Evolutionary conservation across 1,140 invertebrate genomes (phyloP).

Genomic region (Zaprionus tsacasi): DNA sequence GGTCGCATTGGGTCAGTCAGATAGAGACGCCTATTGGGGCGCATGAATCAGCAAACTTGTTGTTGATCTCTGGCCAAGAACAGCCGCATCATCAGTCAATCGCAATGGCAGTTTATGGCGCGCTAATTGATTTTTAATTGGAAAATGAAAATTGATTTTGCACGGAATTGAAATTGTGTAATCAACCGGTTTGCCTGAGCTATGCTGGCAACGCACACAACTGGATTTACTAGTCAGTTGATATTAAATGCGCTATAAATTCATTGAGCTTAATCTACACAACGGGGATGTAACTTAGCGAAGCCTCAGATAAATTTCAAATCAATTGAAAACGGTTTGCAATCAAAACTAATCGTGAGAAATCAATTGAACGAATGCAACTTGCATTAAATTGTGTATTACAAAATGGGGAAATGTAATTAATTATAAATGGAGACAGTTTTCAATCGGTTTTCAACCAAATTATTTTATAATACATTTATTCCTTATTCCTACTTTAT

Average conservation of each 20-base stretch:
- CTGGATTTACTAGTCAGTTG: slow-evolving; percentile 32
- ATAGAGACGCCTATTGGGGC: slow-evolving; percentile 25
- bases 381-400: background rate
- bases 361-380: slow-evolving; percentile 7
- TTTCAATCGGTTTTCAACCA: background rate
- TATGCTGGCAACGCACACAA: background rate
- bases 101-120: slow-evolving; percentile 59
- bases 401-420: background rate
- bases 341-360: slow-evolving; percentile 26
- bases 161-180: slow-evolving; percentile 73
- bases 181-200: slow-evolving; percentile 57
- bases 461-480: background rate
- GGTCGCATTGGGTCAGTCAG: background rate
- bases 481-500: background rate
- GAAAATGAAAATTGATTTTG: slow-evolving; percentile 67
- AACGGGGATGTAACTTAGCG: slow-evolving; percentile 29
- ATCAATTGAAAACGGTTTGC: slow-evolving; percentile 22
- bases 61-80: slow-evolving; percentile 20
- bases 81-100: slow-evolving; percentile 59
- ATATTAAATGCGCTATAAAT: slow-evolving; percentile 47
- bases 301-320: slow-evolving; percentile 13
- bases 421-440: background rate
- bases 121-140: slow-evolving; percentile 77
- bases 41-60: slow-evolving; percentile 32
- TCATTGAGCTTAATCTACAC: slow-evolving; percentile 42